Evolutionary conservation across 2,797 vertebrate species (phyloP).

Genomic region (Fistularia tabacaria): DNA sequence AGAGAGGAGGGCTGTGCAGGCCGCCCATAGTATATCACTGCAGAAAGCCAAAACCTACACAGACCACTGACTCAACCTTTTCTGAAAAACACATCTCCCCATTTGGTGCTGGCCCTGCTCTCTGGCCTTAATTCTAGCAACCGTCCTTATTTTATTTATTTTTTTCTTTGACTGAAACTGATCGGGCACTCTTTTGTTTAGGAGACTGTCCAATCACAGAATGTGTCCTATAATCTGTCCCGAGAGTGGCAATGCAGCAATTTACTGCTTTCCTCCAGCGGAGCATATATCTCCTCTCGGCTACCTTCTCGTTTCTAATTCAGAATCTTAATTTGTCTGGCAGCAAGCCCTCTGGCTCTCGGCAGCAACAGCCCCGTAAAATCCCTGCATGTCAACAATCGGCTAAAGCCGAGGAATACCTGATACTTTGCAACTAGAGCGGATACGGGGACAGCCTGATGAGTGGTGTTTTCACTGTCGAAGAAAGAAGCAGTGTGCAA

Average conservation of each 20-base stretch:
- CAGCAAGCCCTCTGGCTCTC: conserved; percentile 41
- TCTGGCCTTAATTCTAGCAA: conserved; percentile 17
- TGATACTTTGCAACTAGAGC: conserved; percentile 41
- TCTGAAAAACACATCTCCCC: conserved; percentile 20
- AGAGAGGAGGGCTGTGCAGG: conserved; percentile 16
- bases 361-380: conserved; percentile 22
- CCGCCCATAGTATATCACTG: conserved; percentile 19
- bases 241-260: not conserved
- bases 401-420: conserved; percentile 46
- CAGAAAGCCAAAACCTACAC: conserved; percentile 34
- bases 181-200: conserved; percentile 12
- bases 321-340: conserved; percentile 51
- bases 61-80: conserved; percentile 1
- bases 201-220: conserved; percentile 15
- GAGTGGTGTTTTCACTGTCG: too few species aligned
- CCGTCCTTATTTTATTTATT: conserved; percentile 2
- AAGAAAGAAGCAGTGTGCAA: too few species aligned
- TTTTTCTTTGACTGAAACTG: not conserved
- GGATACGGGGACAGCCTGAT: conserved; percentile 39
- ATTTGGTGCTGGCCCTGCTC: conserved; percentile 5
- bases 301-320: conserved; percentile 55
- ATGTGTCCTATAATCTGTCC: conserved; percentile 8
- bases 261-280: conserved; percentile 2
- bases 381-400: conserved; percentile 38
- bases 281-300: conserved; percentile 20